phyloP scores from a whole-genome alignment of 1,140 invertebrate species.

The Anastrepha obliqua region DNA sequence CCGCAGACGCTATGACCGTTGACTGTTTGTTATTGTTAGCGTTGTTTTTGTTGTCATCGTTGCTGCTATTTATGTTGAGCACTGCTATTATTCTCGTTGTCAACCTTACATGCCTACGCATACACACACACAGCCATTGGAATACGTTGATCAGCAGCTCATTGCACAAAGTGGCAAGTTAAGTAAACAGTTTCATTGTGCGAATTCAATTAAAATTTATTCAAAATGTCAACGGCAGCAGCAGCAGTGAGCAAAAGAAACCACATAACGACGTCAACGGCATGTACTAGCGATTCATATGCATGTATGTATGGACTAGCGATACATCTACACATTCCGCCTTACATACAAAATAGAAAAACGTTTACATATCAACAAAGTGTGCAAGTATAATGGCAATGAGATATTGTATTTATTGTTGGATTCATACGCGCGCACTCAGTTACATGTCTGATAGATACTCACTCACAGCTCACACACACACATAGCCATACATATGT shows the following conservation, averaged over 20 bases:
- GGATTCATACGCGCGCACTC: background rate
- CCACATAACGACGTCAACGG: too few species aligned
- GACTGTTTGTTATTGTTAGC: background rate
- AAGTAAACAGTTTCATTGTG: constrained; percentile 74
- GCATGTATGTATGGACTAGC: background rate
- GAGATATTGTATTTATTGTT: background rate
- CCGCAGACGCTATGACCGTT: background rate
- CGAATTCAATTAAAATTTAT: constrained; percentile 74
- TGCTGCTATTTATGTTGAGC: background rate
- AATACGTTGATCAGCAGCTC: background rate
- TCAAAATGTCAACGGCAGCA: constrained; percentile 69
- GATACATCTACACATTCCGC: background rate
- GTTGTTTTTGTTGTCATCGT: background rate
- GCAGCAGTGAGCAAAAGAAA: background rate
- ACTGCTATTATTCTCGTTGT: background rate
- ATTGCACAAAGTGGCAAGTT: constrained; percentile 70
- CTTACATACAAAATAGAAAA: background rate
- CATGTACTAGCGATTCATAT: background rate
- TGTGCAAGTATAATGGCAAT: background rate
- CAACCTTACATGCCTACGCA: background rate
- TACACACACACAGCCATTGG: background rate
- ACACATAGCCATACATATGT: background rate
- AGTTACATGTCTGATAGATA: background rate
- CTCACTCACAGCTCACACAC: too few species aligned
- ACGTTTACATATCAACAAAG: background rate